Conservation (phyloP, 2,113 vertebrate genomes). For the Acanthisitta chloris region DNA sequence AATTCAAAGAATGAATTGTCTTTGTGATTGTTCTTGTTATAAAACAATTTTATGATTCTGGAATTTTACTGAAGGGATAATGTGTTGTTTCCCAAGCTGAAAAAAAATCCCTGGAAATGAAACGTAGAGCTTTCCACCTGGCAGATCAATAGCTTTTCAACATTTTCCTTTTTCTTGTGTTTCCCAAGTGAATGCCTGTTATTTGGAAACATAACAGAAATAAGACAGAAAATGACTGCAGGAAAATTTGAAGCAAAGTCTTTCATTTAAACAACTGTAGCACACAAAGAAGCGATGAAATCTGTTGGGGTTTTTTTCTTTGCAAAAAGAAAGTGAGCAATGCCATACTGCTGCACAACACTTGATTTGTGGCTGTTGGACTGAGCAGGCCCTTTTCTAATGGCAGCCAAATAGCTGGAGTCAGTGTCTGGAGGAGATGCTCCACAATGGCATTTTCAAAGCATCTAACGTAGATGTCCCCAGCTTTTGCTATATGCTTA, state of each 20-base stretch:
- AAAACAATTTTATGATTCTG: neutral
- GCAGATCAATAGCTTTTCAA: slow-evolving; percentile 20
- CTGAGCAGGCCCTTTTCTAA: neutral
- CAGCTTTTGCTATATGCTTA: neutral
- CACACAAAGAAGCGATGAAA: neutral
- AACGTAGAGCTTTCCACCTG: slow-evolving; percentile 7
- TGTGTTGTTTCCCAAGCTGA: neutral
- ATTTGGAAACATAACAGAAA: slow-evolving; percentile 21
- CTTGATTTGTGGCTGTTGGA: neutral
- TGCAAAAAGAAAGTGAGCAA: neutral
- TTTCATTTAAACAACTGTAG: neutral
- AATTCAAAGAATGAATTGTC: neutral
- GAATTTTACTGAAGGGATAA: neutral
- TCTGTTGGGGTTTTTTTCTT: neutral
- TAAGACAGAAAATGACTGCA: slow-evolving; percentile 8
- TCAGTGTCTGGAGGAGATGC: neutral
- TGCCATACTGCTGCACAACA: neutral
- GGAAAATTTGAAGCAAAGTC: neutral
- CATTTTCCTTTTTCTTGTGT: neutral
- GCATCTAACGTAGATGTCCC: neutral
- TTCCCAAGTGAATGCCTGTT: slow-evolving; percentile 1
- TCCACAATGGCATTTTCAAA: neutral
- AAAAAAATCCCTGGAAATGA: neutral
- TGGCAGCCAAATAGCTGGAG: neutral
- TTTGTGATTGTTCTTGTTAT: neutral